Base-by-base conservation (phyloP, 2,888 invertebrate genomes). In the Catocala nupta region DNA sequence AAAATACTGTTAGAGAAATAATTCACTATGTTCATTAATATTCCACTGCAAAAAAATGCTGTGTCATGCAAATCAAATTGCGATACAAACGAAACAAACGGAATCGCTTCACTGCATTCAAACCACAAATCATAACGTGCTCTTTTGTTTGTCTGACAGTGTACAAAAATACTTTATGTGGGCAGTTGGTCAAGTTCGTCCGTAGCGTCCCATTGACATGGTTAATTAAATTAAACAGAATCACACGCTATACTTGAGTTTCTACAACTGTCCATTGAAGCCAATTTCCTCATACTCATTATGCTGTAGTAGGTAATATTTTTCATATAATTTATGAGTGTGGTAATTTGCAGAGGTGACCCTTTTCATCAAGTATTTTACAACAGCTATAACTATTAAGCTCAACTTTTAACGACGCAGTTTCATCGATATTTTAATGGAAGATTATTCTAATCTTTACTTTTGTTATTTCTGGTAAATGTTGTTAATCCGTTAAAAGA, bases 171-270 rank as follows among this genome's bases (percentile, higher is more conserved):
- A 68, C 60, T 57, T 66, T 62, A 73, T 69, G 69, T 73, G 57
- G 65, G 71, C 72, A 74, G 73, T 74, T 71, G 73, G 70, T 73
- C 77, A 71, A 74, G 75, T 76, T 77, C 76, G 66, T 67, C 70
- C 69, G 69, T 69, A 63, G 73, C 74, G 83, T 68, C 76, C 85
- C 75, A 86, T 84, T 87, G 83, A 87, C 87, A 86, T 84, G 76
- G 71, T 80, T 86, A 78, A 84, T 86, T 83, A 80, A 83, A 82
- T 80, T 73, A 71, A 77, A 67, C 65, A 74, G 54, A 80, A 72
- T 77, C 73, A 70, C 77, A 75, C 68, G 72, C 49, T 55, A 36
- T 12, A 52, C 47, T 65, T 56, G 61, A 55, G 55, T 77, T 77
- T 71, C 48, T 63, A 63, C 59, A 59, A 50, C 16, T 36, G 47